Conservation (phyloP, 2,888 invertebrate genomes). For the Trypoxylon attenuatum region DNA sequence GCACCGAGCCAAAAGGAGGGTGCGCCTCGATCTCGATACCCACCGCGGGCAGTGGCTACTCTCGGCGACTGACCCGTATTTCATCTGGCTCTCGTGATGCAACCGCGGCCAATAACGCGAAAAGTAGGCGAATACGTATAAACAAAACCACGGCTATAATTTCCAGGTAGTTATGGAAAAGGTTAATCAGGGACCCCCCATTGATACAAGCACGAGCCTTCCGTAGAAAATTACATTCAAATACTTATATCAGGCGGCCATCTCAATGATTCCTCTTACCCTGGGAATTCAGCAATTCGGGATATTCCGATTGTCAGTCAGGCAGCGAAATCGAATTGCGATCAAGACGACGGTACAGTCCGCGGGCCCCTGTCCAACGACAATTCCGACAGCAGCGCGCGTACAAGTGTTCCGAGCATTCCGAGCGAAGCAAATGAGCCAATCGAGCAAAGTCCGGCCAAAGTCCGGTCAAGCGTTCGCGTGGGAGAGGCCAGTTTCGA, state of each 20-base stretch:
- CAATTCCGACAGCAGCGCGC: no score
- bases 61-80: neutral
- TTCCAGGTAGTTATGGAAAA: neutral
- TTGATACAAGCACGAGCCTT: neutral
- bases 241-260: no score
- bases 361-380: no score
- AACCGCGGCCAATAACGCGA: neutral
- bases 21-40: neutral
- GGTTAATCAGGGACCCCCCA: neutral
- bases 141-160: neutral
- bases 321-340: conserved; percentile 33
- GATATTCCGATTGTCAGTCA: no score
- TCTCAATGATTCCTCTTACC: no score
- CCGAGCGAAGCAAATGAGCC: conserved; percentile 41
- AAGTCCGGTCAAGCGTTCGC: conserved; percentile 37
- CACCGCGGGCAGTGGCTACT: neutral
- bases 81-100: neutral
- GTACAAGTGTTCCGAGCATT: conserved; percentile 36
- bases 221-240: neutral
- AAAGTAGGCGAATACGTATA: neutral
- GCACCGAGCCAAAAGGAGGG: neutral
- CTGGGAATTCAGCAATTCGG: no score
- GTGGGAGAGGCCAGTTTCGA: conserved; percentile 57
- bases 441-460: no score
- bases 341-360: conserved; percentile 26